Evolutionary conservation across 2,797 vertebrate genomes (phyloP).

Genomic region (Silurus lanzhouensis): DNA sequence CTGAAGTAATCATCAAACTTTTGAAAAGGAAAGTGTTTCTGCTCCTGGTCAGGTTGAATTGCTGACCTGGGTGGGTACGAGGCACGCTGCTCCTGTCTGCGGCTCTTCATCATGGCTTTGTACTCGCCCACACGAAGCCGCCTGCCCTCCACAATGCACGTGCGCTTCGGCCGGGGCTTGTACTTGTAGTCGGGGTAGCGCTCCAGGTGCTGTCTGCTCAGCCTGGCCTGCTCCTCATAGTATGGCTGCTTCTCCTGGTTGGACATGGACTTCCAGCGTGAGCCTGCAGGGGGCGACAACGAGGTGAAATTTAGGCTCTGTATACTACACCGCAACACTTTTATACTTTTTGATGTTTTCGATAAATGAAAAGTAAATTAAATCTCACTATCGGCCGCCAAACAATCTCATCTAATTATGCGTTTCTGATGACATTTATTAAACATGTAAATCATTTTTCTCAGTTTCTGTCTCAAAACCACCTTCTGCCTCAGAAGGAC

Average conservation of each 20-base stretch:
- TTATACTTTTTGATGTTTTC: neutral
- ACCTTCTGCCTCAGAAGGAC: neutral
- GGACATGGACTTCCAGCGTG: slow-evolving; percentile 95
- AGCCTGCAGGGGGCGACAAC: slow-evolving; percentile 72
- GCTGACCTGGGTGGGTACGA: slow-evolving; percentile 72
- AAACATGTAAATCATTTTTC: neutral
- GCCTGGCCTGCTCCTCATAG: slow-evolving; percentile 93
- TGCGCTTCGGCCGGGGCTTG: slow-evolving; percentile 93
- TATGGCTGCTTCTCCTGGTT: slow-evolving; percentile 99
- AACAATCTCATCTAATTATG: neutral
- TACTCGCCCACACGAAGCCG: slow-evolving; percentile 94
- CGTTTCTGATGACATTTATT: neutral
- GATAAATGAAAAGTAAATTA: neutral
- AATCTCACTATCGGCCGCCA: neutral
- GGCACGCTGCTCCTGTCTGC: slow-evolving; percentile 88
- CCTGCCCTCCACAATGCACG: slow-evolving; percentile 96
- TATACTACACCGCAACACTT: neutral
- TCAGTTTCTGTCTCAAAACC: neutral
- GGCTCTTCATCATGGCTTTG: slow-evolving; percentile 97
- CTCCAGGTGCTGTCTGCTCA: slow-evolving; percentile 96
- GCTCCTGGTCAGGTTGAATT: neutral
- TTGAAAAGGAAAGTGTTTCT: neutral
- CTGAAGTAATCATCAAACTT: neutral
- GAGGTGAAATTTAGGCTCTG: neutral
- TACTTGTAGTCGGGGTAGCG: slow-evolving; percentile 98